These are phyloP conservation scores for Tenebrosternarchus preto DNA, from an alignment of 2,113 vertebrate genomes.

Conservation along the genomic window DNA sequence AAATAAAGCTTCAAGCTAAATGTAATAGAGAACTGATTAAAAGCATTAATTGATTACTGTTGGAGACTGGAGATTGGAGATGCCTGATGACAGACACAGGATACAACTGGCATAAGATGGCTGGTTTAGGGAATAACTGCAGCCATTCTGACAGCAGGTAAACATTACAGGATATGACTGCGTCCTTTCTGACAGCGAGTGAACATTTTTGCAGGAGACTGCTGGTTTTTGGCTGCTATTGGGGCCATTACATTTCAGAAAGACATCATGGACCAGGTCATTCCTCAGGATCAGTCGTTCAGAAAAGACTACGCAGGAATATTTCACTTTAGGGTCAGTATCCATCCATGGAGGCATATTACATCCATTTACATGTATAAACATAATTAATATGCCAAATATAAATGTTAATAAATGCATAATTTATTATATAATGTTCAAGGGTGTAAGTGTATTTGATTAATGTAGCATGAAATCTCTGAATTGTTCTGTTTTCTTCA, in stretches of 20 bases:
- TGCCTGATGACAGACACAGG: too few relatives aligned
- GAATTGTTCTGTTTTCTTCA: not conserved
- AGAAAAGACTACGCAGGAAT: slow-evolving; percentile 67
- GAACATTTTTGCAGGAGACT: slow-evolving; percentile 64
- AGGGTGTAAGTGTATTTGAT: too few relatives aligned
- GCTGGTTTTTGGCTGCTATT: slow-evolving; percentile 75
- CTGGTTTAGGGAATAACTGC: not conserved
- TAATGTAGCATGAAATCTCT: not conserved
- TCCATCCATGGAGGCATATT: too few relatives aligned
- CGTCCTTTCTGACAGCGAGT: not conserved
- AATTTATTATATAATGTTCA: too few relatives aligned
- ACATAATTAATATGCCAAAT: too few relatives aligned
- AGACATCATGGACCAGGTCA: slow-evolving; percentile 47
- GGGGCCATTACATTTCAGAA: slow-evolving; percentile 70
- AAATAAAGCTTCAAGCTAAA: too few relatives aligned
- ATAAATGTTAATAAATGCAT: too few relatives aligned
- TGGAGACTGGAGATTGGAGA: too few relatives aligned
- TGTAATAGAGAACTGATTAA: too few relatives aligned
- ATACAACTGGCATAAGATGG: too few relatives aligned
- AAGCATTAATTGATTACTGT: too few relatives aligned
- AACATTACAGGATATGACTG: slow-evolving; percentile 56
- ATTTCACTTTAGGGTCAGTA: slow-evolving; percentile 75
- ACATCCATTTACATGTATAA: too few relatives aligned
- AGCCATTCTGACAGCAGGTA: not conserved
- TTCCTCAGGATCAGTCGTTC: slow-evolving; percentile 66